A percentile compares a stretch with the other conserved stretches of the same genome.
phyloP scores from a whole-genome alignment of 1,140 invertebrate genomes.

The Harpegnathos saltator region DNA sequence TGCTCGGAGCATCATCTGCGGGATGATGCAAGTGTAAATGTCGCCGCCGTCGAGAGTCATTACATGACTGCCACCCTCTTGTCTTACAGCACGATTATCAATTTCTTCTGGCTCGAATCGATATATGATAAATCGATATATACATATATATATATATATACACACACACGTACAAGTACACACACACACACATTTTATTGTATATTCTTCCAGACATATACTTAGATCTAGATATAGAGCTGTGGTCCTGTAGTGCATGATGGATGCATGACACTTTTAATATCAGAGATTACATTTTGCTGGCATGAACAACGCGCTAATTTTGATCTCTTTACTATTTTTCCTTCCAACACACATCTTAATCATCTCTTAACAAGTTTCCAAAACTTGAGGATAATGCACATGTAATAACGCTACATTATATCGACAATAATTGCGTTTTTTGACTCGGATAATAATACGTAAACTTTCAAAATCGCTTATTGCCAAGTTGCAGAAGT shows the following conservation, averaged over 20 bases:
- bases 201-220: conserved; percentile 58
- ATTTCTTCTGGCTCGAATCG: not conserved
- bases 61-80: not conserved
- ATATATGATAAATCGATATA: conserved; percentile 39
- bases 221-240: conserved; percentile 74
- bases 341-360: conserved; percentile 48
- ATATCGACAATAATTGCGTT: conserved; percentile 48
- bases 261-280: conserved; percentile 80
- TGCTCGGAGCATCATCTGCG: conserved; percentile 57
- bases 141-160: too few species aligned
- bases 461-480: conserved; percentile 49
- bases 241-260: conserved; percentile 81
- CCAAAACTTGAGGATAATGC: conserved; percentile 62
- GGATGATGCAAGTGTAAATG: conserved; percentile 23
- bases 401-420: conserved; percentile 57
- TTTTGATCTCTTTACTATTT: conserved; percentile 74
- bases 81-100: conserved; percentile 49
- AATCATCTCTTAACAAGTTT: conserved; percentile 69
- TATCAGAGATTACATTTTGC: conserved; percentile 68
- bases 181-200: too few species aligned
- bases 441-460: conserved; percentile 56
- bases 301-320: conserved; percentile 84
- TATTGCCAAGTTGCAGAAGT: conserved; percentile 47
- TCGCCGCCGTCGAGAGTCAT: conserved; percentile 29
- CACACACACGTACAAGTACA: too few species aligned